These are phyloP conservation scores for Tragelaphus buxtoni DNA, from an alignment of 2,113 vertebrate species.

Conservation along the genomic window DNA sequence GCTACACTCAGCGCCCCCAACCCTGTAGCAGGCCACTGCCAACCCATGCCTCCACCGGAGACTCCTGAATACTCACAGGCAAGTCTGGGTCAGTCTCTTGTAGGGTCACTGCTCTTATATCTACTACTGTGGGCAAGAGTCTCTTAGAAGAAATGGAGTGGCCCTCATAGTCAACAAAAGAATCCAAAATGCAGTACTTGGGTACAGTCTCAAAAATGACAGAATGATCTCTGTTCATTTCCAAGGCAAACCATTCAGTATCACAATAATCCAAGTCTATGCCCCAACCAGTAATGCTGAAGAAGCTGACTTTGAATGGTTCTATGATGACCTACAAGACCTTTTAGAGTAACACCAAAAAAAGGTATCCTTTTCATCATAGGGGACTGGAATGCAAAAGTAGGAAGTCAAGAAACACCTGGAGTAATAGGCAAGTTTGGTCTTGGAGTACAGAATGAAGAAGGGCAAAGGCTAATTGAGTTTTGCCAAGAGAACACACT, in stretches of 20 bases:
- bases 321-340: not conserved
- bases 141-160: not conserved
- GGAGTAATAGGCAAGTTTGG: not conserved
- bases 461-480: not conserved
- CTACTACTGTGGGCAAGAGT: not conserved
- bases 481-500: not conserved
- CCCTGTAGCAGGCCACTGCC: not conserved
- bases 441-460: not conserved
- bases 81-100: not conserved
- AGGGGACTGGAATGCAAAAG: not conserved
- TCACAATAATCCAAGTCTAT: not conserved
- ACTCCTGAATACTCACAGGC: not conserved
- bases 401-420: not conserved
- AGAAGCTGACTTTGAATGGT: not conserved
- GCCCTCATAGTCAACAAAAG: not conserved
- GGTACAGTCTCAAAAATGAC: not conserved
- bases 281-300: not conserved
- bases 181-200: not conserved
- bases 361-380: not conserved
- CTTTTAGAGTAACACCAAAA: not conserved
- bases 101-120: not conserved
- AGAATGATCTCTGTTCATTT: not conserved
- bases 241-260: not conserved
- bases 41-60: not conserved
- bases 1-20: rapidly evolving